Base-by-base conservation (phyloP, 2,888 invertebrate species). In the Tribolium freemani region DNA sequence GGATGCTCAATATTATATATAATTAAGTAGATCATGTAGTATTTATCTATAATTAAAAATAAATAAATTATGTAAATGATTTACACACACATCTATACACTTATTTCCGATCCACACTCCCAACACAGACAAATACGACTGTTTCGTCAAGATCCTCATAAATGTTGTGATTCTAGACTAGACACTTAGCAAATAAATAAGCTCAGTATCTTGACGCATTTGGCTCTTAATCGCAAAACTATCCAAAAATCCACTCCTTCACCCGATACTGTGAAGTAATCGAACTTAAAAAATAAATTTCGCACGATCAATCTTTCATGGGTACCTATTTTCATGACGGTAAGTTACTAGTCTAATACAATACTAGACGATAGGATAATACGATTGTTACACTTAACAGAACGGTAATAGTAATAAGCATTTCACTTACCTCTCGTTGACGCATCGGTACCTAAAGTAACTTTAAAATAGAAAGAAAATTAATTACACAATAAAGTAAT, bases 1-100 rank as follows among this genome's bases (percentile, higher is more conserved):
- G 86, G 86, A 87, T 86, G 87, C 87, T 87, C 87, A 87, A 87
- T 86, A 85, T 86, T 84, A 80, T 83, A 83, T 82, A 79, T 82
- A 80, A 81, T 82, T 83, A 84, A 83, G 81, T 86, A 85, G 84
- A 83, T 76, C 83, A 85, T 86, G 86, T 87, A 87, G 86, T 87
- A 87, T 86, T 87, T 87, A 87, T 86, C 86, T 81, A 82, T 84
- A 83, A 80, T 77, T 79, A 81, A 76, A 70, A 83, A 81, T 80
- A 82, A 84, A 85, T 85, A 84, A 85, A 85, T 85, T 84, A 85
- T 86, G 83, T 85, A 85, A 85, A 85, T 84, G 76, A 79, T 70
- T 74, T 67, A 75, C 66, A 71, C 63, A 58, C 51, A 46, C 56
- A 56, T 38, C 20, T n/a, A n/a, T 60, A 46, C 46, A 60, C 46